A percentile compares a stretch with the other conserved stretches of the same genome.
phyloP scores from a whole-genome alignment of 2,888 invertebrate genomes.

The Phaedon cochleariae region DNA sequence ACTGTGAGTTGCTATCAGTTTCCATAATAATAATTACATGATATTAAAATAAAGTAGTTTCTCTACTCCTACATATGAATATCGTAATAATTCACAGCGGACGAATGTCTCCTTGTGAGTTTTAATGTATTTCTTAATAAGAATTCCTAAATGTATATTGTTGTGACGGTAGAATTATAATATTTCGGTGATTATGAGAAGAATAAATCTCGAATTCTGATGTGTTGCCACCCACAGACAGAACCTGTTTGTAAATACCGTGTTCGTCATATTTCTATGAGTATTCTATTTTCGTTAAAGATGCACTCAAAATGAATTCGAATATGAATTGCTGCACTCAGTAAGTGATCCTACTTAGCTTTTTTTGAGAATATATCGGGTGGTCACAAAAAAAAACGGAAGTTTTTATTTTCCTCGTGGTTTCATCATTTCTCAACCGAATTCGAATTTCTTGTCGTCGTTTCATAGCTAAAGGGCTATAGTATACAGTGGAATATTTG shows the following conservation, averaged over 20 bases:
- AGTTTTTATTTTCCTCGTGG: too few species aligned
- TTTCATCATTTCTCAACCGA: too few species aligned
- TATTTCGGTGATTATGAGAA: constrained; percentile 42
- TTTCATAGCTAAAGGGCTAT: too few species aligned
- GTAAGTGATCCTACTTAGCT: too few species aligned
- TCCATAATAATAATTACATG: not conserved
- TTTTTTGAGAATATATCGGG: too few species aligned
- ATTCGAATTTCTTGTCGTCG: too few species aligned
- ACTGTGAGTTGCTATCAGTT: too few species aligned
- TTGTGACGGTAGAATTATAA: constrained; percentile 39
- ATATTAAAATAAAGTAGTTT: not conserved
- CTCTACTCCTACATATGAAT: not conserved
- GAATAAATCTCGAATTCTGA: constrained; percentile 44
- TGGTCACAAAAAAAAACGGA: too few species aligned
- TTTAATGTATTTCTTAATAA: constrained; percentile 27
- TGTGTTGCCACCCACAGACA: constrained; percentile 42
- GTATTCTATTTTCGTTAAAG: not conserved
- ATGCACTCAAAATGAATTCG: not conserved
- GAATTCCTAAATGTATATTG: constrained; percentile 33
- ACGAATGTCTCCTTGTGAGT: not conserved
- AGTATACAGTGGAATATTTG: too few species aligned
- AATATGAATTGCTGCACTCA: not conserved
- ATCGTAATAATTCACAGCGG: not conserved
- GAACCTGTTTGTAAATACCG: constrained; percentile 34
- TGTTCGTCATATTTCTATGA: not conserved